Evolutionary conservation across 2,888 invertebrate species (phyloP), one percentile per base, ranked within the genome.

Genomic region (Erpobdella octoculata): DNA sequence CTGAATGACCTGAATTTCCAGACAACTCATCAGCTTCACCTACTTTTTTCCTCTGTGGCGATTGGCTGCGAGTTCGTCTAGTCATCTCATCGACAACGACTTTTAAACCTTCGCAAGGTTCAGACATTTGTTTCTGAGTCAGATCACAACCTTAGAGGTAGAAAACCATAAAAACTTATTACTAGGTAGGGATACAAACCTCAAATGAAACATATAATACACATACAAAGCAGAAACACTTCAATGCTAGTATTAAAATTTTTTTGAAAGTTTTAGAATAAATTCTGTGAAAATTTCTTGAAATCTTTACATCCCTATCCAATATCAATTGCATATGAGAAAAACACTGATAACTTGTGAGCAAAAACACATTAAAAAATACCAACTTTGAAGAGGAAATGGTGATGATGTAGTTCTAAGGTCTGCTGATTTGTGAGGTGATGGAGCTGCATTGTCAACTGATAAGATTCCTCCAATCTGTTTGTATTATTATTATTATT

Each of bases 341-440:
- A 41, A 9, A 18, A 12, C 18, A 41, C 41, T 12, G 18, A 12
- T 18, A 41, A 41, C 18, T 41, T 18, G 9, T 41, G 9, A 53
- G 15, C 15, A 53, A 53, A 53, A 53, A 6, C n/a, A n/a, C n/a
- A n/a, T n/a, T n/a, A n/a, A n/a, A n/a, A 41, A 18, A 12, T 9
- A 62, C 62, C 35, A 33, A 62, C 62, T 62, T 35, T 62, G 62
- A 31, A 62, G 31, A 33, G 62, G 62, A 62, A 62, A 62, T 35
- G 62, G 62, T n/a, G 62, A 62, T 8, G 62, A 62, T 15, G 35
- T 62, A 8, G 62, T 62, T 33, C 62, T 25, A n/a, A 62, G 62
- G n/a, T 62, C 62, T 15, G 15, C 28, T 8, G 62, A 62, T 62
- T 33, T 33, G 35, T 31, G 62, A 62, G 62, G 21, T 28, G 62